Evolutionary conservation across 2,113 vertebrate species (phyloP), one percentile per base, ranked within the genome.

Genomic region (Coreoperca whiteheadi): DNA sequence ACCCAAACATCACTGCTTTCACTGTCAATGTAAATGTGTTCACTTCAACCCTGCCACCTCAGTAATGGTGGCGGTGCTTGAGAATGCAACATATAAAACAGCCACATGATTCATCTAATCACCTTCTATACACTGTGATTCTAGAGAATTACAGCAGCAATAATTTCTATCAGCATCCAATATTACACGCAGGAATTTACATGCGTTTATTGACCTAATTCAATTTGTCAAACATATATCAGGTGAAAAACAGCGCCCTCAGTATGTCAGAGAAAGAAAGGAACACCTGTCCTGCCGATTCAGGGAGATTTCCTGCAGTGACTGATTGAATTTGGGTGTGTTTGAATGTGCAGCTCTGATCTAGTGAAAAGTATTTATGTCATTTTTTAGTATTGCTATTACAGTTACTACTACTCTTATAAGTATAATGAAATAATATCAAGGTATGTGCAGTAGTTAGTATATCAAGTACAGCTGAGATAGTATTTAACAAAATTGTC

Each of bases 11-110:
- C 21, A 25, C 6, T 43, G 23, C 60, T 39, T 63, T 63, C 32
- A 21, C 59, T 60, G 32, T 61, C 30, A 63, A 10, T 34, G 30
- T 37, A 21, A 5, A 7, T 14, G 32, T 16, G 1, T 18, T 61
- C 59, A 61, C 16, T 34, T 60, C 16, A 60, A 10, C 30, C 34
- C 57, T 60, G 8, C 63, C n/a, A n/a, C n/a, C 21, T 6, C 23
- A 10, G 23, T 43, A 25, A 66, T 9, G 23, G 3, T 8, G 1
- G 10, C 8, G 12, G 5, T 1, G 1, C 4, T 25, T 56, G 23
- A 25, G 54, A 61, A 30, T 61, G 60, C 32, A 63, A 61, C n/a
- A n/a, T n/a, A n/a, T n/a, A n/a, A n/a, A n/a, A n/a, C 16, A 61
- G 7, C 59, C 1, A 7, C 59, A 2, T 2, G 30, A 4, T 63